Base-by-base conservation (phyloP, 2,113 vertebrate species). In the Lota lota region DNA sequence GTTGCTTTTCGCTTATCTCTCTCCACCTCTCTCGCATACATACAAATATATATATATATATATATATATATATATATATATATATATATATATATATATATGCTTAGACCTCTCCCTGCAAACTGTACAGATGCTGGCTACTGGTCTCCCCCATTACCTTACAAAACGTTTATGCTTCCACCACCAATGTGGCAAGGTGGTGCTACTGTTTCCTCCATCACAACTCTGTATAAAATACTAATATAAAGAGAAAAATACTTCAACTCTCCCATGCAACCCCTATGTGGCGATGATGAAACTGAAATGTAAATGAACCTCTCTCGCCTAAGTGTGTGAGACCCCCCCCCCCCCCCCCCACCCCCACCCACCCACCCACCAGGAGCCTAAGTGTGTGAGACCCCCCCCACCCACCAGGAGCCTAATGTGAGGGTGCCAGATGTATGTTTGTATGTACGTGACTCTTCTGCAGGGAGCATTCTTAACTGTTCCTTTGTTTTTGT, bases 1-100 rank as follows among this genome's bases (percentile, higher is more conserved):
- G 93, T 94, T 94, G 95, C 95, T 97, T 94, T 95, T 56, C 40
- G 95, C 95, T 95, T 94, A 91, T 93, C 90, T 93, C 77, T 80
- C 89, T 93, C 85, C 92, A 90, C 91, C 92, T 85, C 77, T 82
- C 78, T 81, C 81, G 79, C 81, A 76, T 83, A 77, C 86, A 47
- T 47, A 92, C 81, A 90, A 80, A 82, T 93, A 88, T 90, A 47
- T 14, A 11, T 47, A 14, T 47, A 47, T 11, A 47, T 11, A 92
- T 82, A 90, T 81, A 82, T 93, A 88, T 90, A 47, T 7, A 47
- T 47, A 14, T 47, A 47, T 47, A 47, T 47, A 11, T 47, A 47
- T 47, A 47, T 47, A 11, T 47, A 14, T 47, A 47, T 47, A 47
- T 47, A 47, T 47, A 47, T 47, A 74, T 76, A 72, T 66, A 88